Percentiles rank a stretch among this genome's conserved stretches.
phyloP scores from a whole-genome alignment of 2,797 vertebrate genomes.

The Chrysolophus pictus region DNA sequence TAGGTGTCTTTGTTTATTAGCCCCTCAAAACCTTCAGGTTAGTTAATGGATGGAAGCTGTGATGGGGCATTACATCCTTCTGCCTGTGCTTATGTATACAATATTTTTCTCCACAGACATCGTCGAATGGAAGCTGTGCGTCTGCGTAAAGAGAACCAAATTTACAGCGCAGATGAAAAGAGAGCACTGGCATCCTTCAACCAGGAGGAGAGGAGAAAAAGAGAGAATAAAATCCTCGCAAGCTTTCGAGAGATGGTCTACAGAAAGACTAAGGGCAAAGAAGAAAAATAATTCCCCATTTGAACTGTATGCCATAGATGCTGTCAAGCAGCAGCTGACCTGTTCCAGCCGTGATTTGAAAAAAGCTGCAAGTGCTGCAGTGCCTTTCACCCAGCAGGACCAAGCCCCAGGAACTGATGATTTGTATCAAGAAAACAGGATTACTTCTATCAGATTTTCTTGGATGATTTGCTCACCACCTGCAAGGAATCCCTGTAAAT shows the following conservation, averaged over 20 bases:
- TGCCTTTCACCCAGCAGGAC: conserved; percentile 58
- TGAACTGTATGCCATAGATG: not conserved
- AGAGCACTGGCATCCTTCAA: conserved; percentile 96
- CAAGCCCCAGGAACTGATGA: conserved; percentile 7
- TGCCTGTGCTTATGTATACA: not conserved
- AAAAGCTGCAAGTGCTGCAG: conserved; percentile 50
- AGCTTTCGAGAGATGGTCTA: conserved; percentile 96
- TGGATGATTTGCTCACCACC: not conserved
- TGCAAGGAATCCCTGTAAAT: not conserved
- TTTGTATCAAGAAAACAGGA: not conserved
- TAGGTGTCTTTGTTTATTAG: not conserved
- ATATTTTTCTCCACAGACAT: conserved; percentile 81
- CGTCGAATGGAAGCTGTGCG: conserved; percentile 98
- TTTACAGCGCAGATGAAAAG: conserved; percentile 97
- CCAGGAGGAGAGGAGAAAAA: conserved; percentile 94
- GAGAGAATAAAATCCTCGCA: conserved; percentile 97
- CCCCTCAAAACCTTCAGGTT: not conserved
- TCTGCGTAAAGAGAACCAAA: conserved; percentile 99
- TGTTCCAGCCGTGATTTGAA: not conserved
- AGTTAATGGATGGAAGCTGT: not conserved
- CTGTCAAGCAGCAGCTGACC: not conserved
- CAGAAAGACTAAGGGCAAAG: conserved; percentile 85
- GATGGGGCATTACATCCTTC: rapidly evolving
- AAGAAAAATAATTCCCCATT: conserved; percentile 76
- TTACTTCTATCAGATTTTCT: conserved; percentile 5